phyloP scores from a whole-genome alignment of 2,888 invertebrate genomes.

The Agapetus fuscipes region DNA sequence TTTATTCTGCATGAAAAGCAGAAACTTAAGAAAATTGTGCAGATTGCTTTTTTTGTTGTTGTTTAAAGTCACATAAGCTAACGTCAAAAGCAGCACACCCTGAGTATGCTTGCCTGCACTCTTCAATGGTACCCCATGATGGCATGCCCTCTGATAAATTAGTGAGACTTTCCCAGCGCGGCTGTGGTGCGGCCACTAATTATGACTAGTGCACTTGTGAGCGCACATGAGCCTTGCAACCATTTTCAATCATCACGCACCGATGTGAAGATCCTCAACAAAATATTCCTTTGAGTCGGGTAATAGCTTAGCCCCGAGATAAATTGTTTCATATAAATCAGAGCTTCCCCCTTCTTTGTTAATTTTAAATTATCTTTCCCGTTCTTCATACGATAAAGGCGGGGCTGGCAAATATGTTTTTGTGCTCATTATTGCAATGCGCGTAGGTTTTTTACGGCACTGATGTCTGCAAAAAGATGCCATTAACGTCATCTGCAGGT shows the following conservation, averaged over 20 bases:
- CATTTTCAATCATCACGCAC: constrained; percentile 15
- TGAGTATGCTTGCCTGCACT: too few species aligned
- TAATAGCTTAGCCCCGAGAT: constrained; percentile 15
- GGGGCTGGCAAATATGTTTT: too few species aligned
- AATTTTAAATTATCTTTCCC: constrained; percentile 4
- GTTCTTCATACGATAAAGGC: too few species aligned
- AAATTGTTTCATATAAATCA: constrained; percentile 19
- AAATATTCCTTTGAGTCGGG: constrained; percentile 8
- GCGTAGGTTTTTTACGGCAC: too few species aligned
- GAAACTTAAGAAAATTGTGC: too few species aligned
- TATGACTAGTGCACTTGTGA: constrained; percentile 11
- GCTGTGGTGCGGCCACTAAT: constrained; percentile 10
- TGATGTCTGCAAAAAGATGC: not conserved
- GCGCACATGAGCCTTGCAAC: constrained; percentile 13
- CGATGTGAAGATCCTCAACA: constrained; percentile 6
- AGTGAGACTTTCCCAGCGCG: constrained; percentile 6
- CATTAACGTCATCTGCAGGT: too few species aligned
- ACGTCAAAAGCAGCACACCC: too few species aligned
- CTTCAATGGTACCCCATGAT: too few species aligned
- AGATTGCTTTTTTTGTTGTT: too few species aligned
- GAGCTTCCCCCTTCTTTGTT: constrained; percentile 11
- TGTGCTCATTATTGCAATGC: not conserved
- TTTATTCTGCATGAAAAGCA: too few species aligned
- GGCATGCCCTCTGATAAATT: constrained; percentile 15
- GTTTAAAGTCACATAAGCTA: too few species aligned